Evolutionary conservation across 1,140 invertebrate genomes (phyloP), one percentile per base, ranked within the genome.

Genomic region (Ephestia elutella): DNA sequence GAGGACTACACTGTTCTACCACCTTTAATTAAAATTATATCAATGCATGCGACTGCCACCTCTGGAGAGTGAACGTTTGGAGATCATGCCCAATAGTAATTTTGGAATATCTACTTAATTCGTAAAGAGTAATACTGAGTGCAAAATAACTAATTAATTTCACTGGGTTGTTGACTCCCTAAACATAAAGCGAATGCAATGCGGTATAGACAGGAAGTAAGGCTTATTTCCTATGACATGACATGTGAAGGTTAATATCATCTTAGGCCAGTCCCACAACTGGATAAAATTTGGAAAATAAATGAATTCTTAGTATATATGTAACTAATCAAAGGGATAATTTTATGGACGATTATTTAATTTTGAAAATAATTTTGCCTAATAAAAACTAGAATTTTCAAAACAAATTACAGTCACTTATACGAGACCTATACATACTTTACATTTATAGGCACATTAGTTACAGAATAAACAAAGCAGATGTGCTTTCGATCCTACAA

Each of bases 381-480:
- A 70, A 63, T 71, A 60, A 60, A 72, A 77, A 75, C 70, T 78
- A 79, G 57, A 80, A 82, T 73, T 84, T 81, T 73, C 57, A 70
- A 78, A 66, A 80, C 74, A 72, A 76, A 77, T 81, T 69, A 70
- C 71, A 70, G 70, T 84, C 78, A 78, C 80, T 80, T 82, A 83
- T 73, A 81, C 73, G 60, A 80, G 74, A 80, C 82, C 80, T 88
- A 86, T 78, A 73, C 75, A 80, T 86, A 88, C 74, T 86, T 86
- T 86, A 86, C 77, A 86, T 84, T 83, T 84, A 86, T 86, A 88
- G 86, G 86, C 86, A 88, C 86, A 86, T 86, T 82, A 86, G 86
- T 86, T 86, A 84, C 73, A 83, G 74, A 85, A 84, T 80, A 86
- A 85, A 82, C 73, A 75, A 86, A 84, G 78, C 82, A 71, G 83